These are phyloP conservation scores for Odontophorus gujanensis DNA, from an alignment of 2,113 vertebrate genomes.

Conservation along the genomic window DNA sequence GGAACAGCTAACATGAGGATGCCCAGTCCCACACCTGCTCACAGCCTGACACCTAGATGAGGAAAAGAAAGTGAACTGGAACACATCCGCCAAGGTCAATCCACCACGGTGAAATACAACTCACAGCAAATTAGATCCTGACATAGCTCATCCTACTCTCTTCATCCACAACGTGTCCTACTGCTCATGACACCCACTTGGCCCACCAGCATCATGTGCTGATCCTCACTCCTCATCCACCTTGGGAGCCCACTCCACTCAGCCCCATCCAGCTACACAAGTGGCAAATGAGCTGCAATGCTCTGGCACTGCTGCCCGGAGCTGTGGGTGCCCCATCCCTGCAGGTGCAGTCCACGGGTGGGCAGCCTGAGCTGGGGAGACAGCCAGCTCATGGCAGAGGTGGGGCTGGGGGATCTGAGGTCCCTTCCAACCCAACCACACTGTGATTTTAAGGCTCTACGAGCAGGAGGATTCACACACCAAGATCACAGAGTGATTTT, in stretches of 20 bases:
- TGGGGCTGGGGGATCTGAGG: too few relatives aligned
- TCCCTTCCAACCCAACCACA: too few relatives aligned
- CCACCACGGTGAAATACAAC: neutral
- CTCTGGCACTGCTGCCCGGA: too few relatives aligned
- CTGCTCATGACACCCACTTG: neutral
- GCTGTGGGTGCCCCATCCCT: too few relatives aligned
- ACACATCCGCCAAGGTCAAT: slow-evolving; percentile 38
- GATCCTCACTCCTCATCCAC: neutral
- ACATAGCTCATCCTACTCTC: neutral
- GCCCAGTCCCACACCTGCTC: neutral
- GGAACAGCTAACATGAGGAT: neutral
- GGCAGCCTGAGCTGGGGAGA: too few relatives aligned
- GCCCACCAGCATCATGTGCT: neutral
- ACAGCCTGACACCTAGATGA: neutral
- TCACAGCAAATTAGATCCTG: slow-evolving; percentile 5
- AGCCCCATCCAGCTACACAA: neutral
- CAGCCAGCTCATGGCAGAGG: too few relatives aligned
- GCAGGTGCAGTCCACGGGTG: too few relatives aligned
- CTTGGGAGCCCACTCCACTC: neutral
- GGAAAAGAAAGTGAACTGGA: slow-evolving; percentile 10
- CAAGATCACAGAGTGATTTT: slow-evolving; percentile 2
- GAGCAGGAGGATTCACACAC: neutral
- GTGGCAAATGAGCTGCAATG: neutral
- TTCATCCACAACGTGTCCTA: neutral
- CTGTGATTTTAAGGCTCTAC: too few relatives aligned